Evolutionary conservation across 2,888 invertebrate species (phyloP), one percentile per base, ranked within the genome.

Genomic region (Neelides folsomi): DNA sequence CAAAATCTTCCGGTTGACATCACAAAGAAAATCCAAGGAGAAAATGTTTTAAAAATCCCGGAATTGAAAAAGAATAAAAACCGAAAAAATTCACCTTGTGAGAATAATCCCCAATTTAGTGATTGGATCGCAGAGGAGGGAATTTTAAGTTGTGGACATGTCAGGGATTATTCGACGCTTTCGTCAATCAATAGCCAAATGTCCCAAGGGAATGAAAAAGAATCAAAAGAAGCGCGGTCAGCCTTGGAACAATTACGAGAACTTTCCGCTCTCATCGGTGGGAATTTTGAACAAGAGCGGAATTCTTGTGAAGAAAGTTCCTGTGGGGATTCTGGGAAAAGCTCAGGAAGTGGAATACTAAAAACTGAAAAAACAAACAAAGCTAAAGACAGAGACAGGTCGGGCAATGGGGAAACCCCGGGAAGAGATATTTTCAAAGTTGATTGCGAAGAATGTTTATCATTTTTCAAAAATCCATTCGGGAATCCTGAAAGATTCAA

Each of bases 181-280:
- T 60, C 59, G 37, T 63, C 63, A 4, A 51, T 61, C 10, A 7
- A 27, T 7, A 27, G 27, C 7, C 27, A 27, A 27, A 27, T 27
- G 27, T 27, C 27, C 27, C 27, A 13, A n/a, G n/a, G n/a, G 18
- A 42, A 42, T n/a, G 49, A 49, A 35, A 49, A 40, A n/a, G 43
- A 43, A 10, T 16, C 27, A 35, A 1, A 47, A 2, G 56, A 59
- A 27, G 48, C 57, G 1, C 49, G 59, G 2, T 60, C 61, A 1
- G 63, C 61, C 1, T 18, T 63, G 9, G 59, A 63, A 39, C 63
- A 63, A 48, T 38, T 63, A 2, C 49, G 58, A 34, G 63, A 63
- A 48, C 39, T 63, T 19, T 55, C 55, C 7, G 42, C 60, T 8
- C 42, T 63, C 1, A 63, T 63, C 36, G 57, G 61, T n/a, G 61